Evolutionary conservation across 1,140 invertebrate species (phyloP), one percentile per base, ranked within the genome.

Genomic region (Tetramorium simillimum): DNA sequence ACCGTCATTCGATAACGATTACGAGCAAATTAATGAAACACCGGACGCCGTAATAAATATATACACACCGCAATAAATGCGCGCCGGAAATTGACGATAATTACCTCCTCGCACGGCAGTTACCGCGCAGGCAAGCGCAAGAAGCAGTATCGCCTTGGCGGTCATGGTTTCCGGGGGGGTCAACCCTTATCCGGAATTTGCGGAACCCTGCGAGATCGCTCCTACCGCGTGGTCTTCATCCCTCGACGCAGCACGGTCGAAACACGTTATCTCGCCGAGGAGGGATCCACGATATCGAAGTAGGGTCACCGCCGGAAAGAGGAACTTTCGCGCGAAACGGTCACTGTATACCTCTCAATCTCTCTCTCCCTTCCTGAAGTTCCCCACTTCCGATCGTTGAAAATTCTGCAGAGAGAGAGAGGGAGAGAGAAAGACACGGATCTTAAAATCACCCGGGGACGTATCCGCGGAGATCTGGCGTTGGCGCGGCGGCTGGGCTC

Each of bases 1-100:
- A 46, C 14, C 21, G 7, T 33, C 37, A 14, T 3, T 46, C 14
- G 28, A 9, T 60, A 80, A 80, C n/a, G 10, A 80, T 69, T 60
- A 75, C 24, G 12, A 6, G 7, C n/a, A 60, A 73, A 73, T 73
- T 73, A 84, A 73, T 84, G n/a, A 75, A 5, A 84, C 40, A 84
- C 80, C 80, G 80, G 80, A 84, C 14, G 69, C 28, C n/a, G 43
- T 40, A 84, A 84, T 84, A 75, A 62, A 60, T 60, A 84, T 37
- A 9, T 69, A 69, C 33, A 69, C 65, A 69, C 5, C 40, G n/a
- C n/a, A 37, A 46, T 46, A 16, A 21, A 18, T 65, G 18, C 4
- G 40, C 12, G 60, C 69, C 69, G 80, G 69, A 75, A 84, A 84
- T 84, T 62, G n/a, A 1, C 9, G 51, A 60, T 84, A 84, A 84